Percentiles rank a stretch among this genome's conserved stretches.
Conservation (phyloP, 2,113 vertebrate genomes). For the Nothocercus julius region DNA sequence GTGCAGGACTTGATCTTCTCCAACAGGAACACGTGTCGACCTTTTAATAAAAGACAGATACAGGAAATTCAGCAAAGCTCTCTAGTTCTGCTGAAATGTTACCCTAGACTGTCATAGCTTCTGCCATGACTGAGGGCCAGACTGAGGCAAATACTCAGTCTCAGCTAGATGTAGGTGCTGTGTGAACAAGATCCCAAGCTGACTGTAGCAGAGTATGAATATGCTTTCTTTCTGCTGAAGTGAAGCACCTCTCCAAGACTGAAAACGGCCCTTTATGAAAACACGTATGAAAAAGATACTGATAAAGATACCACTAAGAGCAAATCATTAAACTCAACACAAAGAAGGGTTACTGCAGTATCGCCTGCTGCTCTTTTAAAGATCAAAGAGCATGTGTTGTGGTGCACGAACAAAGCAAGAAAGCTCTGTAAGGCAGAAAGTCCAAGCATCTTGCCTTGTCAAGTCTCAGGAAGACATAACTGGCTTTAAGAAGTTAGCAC, state of each 20-base stretch:
- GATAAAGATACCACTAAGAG: neutral
- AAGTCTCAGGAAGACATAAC: neutral
- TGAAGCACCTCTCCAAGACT: constrained; percentile 1
- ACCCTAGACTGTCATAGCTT: constrained; percentile 25
- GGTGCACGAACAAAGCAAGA: neutral
- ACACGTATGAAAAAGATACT: neutral
- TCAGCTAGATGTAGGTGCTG: neutral
- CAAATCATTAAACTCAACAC: neutral
- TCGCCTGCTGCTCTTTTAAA: neutral
- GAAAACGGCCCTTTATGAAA: neutral
- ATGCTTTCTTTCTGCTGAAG: constrained; percentile 1
- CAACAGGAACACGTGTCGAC: constrained; percentile 92
- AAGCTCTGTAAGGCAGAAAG: neutral
- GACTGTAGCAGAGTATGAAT: neutral
- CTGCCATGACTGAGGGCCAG: neutral
- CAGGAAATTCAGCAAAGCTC: constrained; percentile 59
- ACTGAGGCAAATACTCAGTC: neutral
- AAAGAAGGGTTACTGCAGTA: neutral
- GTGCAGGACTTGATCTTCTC: constrained; percentile 95
- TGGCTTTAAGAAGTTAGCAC: neutral
- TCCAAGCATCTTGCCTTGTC: neutral
- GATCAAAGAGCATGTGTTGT: neutral
- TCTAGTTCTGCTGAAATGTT: constrained; percentile 33
- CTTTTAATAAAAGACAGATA: constrained; percentile 82
- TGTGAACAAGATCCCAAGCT: neutral